Base-by-base conservation (phyloP, 2,113 vertebrate species). In the Petaurus breviceps region DNA sequence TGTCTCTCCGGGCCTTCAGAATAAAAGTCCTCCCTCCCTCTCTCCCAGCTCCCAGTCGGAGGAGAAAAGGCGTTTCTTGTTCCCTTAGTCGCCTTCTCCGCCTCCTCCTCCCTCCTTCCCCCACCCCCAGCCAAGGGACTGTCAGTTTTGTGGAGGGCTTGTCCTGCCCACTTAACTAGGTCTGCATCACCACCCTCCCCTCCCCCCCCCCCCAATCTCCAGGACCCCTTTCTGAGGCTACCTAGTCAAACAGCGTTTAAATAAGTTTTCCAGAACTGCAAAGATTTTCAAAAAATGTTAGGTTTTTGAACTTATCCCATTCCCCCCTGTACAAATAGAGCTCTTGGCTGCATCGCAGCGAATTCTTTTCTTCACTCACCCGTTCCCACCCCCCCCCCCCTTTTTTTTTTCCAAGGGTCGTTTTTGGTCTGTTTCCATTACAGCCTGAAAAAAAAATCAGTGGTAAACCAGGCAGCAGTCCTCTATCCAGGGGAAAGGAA, bases 11-110 rank as follows among this genome's bases (percentile, higher is more conserved):
- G 84, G 0, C 92, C 97, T 99, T 99, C 99, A 99, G 98, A 98
- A 99, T 99, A 99, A 99, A 98, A 99, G 99, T 98, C 98, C 97
- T 49, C 26, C 57, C 90, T 84, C 92, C 55, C 95, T 96, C 96
- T 90, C 68, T 84, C 68, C 68, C 68, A 84, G 68, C 37, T 77
- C 43, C 51, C 0, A 0, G 97, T 11, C 25, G 50, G 11, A 43
- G 96, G 61, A 37, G 37, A 77, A 93, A 96, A 96, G 97, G 98
- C 98, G 98, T n/a, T 92, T 16, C 98, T 51, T 0, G 19, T 84
- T 84, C 68, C 16, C 16, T 84, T 6, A 1, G 68, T 19, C 68
- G 43, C 68, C n/a, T 23, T 37, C 68, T 77, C 31, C 16, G 22
- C 16, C 3, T 6, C n/a, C 68, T 43, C n/a, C 68, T 43, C 68